phyloP scores from a whole-genome alignment of 2,888 invertebrate species.

The Drosophila borborema region DNA sequence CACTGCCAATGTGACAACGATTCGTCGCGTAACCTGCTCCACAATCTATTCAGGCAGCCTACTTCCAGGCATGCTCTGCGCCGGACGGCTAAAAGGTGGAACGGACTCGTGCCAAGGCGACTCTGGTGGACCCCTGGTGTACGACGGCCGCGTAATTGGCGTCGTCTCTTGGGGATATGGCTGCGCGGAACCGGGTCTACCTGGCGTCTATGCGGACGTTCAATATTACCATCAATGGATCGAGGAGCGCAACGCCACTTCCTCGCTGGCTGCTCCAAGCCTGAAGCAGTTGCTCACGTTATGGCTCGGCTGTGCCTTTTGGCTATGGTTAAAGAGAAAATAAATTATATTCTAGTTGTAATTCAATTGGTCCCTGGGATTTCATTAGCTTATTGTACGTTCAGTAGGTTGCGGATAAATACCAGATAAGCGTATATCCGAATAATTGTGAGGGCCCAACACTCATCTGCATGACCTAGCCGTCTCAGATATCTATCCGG shows the following conservation, averaged over 20 bases:
- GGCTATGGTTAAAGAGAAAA: slow-evolving; percentile 7
- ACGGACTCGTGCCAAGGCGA: slow-evolving; percentile 83
- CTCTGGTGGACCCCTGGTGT: slow-evolving; percentile 82
- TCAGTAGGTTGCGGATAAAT: background rate
- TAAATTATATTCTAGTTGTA: slow-evolving; percentile 10
- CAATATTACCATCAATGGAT: slow-evolving; percentile 82
- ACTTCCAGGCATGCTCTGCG: slow-evolving; percentile 81
- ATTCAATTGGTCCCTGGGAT: too few species aligned
- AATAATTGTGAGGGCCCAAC: background rate
- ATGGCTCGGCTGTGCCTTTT: slow-evolving; percentile 5
- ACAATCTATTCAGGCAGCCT: slow-evolving; percentile 62
- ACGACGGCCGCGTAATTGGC: slow-evolving; percentile 75
- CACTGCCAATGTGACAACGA: slow-evolving; percentile 76
- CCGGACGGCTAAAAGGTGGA: slow-evolving; percentile 77
- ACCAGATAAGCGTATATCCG: background rate
- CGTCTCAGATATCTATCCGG: background rate
- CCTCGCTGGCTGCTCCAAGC: background rate
- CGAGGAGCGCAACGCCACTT: slow-evolving; percentile 61
- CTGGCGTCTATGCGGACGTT: slow-evolving; percentile 82
- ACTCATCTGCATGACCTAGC: background rate
- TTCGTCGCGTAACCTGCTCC: slow-evolving; percentile 62
- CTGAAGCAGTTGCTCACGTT: slow-evolving; percentile 10
- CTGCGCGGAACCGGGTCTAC: slow-evolving; percentile 72
- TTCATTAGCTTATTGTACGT: background rate
- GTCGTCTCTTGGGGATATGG: slow-evolving; percentile 83